Base-by-base conservation (phyloP, 2,797 vertebrate species). In the Xyrichtys novacula region DNA sequence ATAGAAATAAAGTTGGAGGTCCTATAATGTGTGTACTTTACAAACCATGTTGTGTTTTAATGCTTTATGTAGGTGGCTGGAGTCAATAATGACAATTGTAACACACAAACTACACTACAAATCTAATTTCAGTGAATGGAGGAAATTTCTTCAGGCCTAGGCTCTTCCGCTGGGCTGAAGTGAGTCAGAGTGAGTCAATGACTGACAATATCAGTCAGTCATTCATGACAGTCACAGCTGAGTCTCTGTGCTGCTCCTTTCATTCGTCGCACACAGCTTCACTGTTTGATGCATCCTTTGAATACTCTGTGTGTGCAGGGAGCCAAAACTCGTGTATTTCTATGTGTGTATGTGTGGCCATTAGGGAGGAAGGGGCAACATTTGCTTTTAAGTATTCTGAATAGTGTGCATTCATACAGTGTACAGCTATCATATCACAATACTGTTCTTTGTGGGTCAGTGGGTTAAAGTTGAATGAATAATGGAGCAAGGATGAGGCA, bases 381-480 rank as follows among this genome's bases (percentile, higher is more conserved):
- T 74, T 67, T 20, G 50, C 36, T n/a, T 67, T 65, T 60, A 39
- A 56, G 34, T 60, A 47, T 56, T 39, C 26, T 89, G 66, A 88
- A 88, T 58, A 52, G 52, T 14, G 34, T 17, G 28, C 71, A 80
- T 84, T 88, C 75, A 84, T 31, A 23, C n/a, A 39, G 34, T 50
- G 42, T 68, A 46, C 44, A 31, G 39, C 50, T 43, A 87, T 85
- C 65, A 74, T 75, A 79, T 84, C 79, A 86, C 80, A 87, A 71
- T 75, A 73, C 64, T 52, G 26, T 46, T 58, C 65, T 82, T 59
- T 89, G 77, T 86, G 56, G 73, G 48, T 84, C 76, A 86, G 78
- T 77, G 76, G 81, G 83, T 78, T 76, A 65, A 47, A 81, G 67
- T 52, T 11, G 54, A 40, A 76, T 56, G 36, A 76, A 80, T 19